Base-by-base conservation (phyloP, 2,888 invertebrate species). In the Cryptus viduatorius region DNA sequence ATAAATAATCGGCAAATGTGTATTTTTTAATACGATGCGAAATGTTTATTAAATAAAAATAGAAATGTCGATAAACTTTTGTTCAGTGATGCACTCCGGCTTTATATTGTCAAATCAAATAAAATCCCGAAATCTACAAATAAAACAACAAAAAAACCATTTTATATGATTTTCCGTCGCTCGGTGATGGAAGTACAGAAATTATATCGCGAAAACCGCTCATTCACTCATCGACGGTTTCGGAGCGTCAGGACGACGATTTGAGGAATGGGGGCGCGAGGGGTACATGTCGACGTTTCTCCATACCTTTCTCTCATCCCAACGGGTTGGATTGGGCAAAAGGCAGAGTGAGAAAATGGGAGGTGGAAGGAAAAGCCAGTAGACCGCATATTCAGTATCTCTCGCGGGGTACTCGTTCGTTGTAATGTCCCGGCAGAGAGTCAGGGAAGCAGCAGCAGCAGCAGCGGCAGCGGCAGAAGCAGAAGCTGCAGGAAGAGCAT, bases 301-400 rank as follows among this genome's bases (percentile, higher is more conserved):
- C 31, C 24, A 8, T 14, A 14, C 24, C 59, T 29, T 59, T 29
- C 29, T 29, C 29, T 29, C 31, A 14, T 12, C 14, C 31, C 12
- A 1, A n/a, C 59, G 24, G 24, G 29, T 1, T 7, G 19, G 71
- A 16, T 31, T 24, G 42, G 46, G 19, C 42, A n/a, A 53, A n/a
- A 48, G n/a, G 12, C 12, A 67, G 64, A 53, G 42, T 44, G 61
- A 42, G 19, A 12, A 42, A 44, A 46, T 65, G 64, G 56, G 72
- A 78, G 71, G 44, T 46, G n/a, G 56, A 68, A 48, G 56, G 77
- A 72, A 72, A 78, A 82, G 67, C 65, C 59, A 48, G 71, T 37
- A 78, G 78, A 78, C 72, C 77, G 72, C 77, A 77, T 82, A 82
- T 82, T 82, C 82, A 67, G 82, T 82, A 77, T 78, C 78, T 72